Percentiles rank a stretch among this genome's conserved stretches.
These are phyloP conservation scores for Brachyhypopomus gauderio DNA, from an alignment of 2,113 vertebrate genomes.

Conservation along the genomic window DNA sequence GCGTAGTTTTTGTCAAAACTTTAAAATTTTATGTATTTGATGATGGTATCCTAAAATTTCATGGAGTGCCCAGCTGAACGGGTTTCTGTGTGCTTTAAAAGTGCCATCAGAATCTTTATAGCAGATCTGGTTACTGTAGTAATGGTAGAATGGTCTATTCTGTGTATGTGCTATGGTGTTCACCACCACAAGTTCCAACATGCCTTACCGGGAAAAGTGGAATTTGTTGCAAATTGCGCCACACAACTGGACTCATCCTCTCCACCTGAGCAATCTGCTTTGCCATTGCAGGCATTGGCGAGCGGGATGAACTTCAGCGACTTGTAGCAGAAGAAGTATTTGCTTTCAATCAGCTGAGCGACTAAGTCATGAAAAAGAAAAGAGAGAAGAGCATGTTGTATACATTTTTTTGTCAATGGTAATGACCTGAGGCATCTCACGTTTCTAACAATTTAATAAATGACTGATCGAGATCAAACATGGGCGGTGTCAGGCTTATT, in stretches of 20 bases:
- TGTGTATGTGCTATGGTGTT: not conserved
- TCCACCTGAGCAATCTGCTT: conserved; percentile 74
- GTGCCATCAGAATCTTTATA: too few species aligned
- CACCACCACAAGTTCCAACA: not conserved
- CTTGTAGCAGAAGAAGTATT: conserved; percentile 84
- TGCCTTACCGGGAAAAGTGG: conserved; percentile 70
- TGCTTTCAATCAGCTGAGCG: conserved; percentile 73
- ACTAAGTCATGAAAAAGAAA: conserved; percentile 65
- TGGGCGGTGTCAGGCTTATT: too few species aligned
- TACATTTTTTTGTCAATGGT: not conserved
- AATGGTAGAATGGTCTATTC: not conserved
- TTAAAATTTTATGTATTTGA: too few species aligned
- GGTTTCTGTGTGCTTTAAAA: too few species aligned
- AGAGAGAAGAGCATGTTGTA: not conserved
- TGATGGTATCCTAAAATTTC: too few species aligned
- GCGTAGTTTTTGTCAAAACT: too few species aligned
- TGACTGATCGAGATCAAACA: not conserved
- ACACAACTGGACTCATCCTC: conserved; percentile 84
- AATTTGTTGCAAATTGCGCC: conserved; percentile 57
- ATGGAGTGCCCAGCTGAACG: too few species aligned
- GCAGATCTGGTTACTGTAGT: too few species aligned
- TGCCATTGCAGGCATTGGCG: conserved; percentile 76
- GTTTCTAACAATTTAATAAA: not conserved
- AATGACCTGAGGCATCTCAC: not conserved
- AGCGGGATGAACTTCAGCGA: conserved; percentile 79